These are phyloP conservation scores for Serripes groenlandicus DNA, from an alignment of 2,888 invertebrate species.

Conservation along the genomic window DNA sequence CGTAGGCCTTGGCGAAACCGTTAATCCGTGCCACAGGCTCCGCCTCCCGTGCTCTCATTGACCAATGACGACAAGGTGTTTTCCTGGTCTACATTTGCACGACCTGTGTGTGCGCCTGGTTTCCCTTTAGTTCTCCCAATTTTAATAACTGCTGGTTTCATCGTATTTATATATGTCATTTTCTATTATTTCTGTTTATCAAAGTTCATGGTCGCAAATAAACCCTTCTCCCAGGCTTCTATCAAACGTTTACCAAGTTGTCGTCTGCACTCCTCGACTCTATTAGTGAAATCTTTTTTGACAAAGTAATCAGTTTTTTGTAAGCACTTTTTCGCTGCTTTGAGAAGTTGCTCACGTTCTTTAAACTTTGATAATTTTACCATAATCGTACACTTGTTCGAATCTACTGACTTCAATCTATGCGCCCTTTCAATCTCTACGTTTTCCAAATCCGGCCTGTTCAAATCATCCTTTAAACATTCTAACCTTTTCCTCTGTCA, in stretches of 20 bases:
- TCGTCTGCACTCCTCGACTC: background rate
- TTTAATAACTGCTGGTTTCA: constrained; percentile 1
- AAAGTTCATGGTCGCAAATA: constrained; percentile 21
- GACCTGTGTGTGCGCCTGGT: too few species aligned
- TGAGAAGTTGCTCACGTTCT: background rate
- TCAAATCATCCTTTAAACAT: too few species aligned
- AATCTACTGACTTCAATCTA: background rate
- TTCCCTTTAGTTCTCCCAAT: background rate
- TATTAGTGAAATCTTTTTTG: background rate
- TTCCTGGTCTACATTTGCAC: too few species aligned
- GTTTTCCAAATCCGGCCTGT: too few species aligned
- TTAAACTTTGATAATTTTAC: background rate
- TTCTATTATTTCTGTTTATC: constrained; percentile 31
- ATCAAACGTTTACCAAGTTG: constrained; percentile 32
- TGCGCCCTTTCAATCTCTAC: constrained; percentile 14
- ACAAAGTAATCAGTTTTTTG: background rate
- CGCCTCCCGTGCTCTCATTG: too few species aligned
- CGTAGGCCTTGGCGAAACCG: too few species aligned
- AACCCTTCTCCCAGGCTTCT: constrained; percentile 2
- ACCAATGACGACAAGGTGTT: too few species aligned
- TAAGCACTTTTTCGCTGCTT: background rate
- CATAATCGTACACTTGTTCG: background rate
- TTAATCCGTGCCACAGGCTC: too few species aligned
- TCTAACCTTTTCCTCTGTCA: too few species aligned
- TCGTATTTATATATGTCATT: constrained; percentile 35